Evolutionary conservation across 1,140 invertebrate genomes (phyloP), one percentile per base, ranked within the genome.

Genomic region (Mercenaria mercenaria): DNA sequence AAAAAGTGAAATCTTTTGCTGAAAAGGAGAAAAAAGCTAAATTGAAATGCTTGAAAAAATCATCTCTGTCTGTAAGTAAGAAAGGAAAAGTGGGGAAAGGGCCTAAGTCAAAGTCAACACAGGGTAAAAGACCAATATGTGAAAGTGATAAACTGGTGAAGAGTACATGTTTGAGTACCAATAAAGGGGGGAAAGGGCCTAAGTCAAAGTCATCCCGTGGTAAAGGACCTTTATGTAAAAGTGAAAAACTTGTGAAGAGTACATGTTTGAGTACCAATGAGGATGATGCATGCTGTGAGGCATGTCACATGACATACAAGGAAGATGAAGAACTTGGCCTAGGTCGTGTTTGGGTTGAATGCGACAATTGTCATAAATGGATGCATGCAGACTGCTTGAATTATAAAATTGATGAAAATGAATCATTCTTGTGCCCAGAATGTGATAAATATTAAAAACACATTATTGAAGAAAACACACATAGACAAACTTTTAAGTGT

Each of bases 1-100:
- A 88, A 15, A 90, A 79, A 83, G 72, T 77, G 6, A 82, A 76
- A 43, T 11, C 15, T 26, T 90, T 85, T 90, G 80, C 52, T 37
- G 74, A 69, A 43, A 64, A 69, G 39, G 72, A 69, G 41, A 69
- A 67, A 26, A 72, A 72, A 32, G 82, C 39, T 18, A 84, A 84
- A 84, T 34, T 23, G 41, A 84, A 84, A 50, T 84, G 47, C 64
- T 34, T 84, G 10, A 69, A 50, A 69, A 3, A 84, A 72, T 32
- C 52, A 43, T 11, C 56, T 41, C 10, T 29, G 56, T 26, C 67
- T 43, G 39, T 3, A 15, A 82, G 59, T 15, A 82, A 41, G 34
- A 67, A 82, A 41, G 80, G 37, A 64, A 20, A 29, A 67, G 39
- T 64, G 34, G 4, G 56, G 39, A 67, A 64, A 34, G 23, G 1